Base-by-base conservation (phyloP, 2,113 vertebrate species). In the Echinops telfairi region DNA sequence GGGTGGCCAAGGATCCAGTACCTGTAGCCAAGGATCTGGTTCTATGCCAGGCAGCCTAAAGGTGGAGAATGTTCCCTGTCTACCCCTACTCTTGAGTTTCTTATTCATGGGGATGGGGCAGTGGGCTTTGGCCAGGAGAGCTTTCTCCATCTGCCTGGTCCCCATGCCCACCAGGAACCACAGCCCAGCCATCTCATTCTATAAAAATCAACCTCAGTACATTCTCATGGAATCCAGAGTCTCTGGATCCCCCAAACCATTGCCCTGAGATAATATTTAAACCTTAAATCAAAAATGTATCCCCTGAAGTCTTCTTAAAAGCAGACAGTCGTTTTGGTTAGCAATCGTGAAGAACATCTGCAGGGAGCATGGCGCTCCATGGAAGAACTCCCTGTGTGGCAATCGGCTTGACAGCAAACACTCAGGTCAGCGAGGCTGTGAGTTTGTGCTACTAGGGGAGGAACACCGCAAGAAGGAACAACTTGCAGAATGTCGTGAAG, bases 21-120 rank as follows among this genome's bases (percentile, higher is more conserved):
- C 23, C 60, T 0, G 4, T 1, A 27, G 40, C 73, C 78, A 23
- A 22, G 3, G 15, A 5, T 29, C 5, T 89, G 57, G 40, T 43
- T n/a, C 20, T 12, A 10, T 2, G 2, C 17, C 14, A 5, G 29
- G 40, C 76, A 2, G 6, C 31, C 57, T 9, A 31, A n/a, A 4
- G 60, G 23, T 0, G 1, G 17, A 31, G 6, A 38, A n/a, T 10
- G 6, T 60, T 14, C 31, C 70, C 82, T 6, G 3, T 19, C 79
- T 22, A 5, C 25, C 58, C 19, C 31, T 22, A 22, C 33, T 33
- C 36, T n/a, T 23, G 22, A 29, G 1, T 4, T 73, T 81, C 14
- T 2, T 57, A 36, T 78, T 40, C 1, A 0, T 0, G 1, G 53
- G 20, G 1, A 0, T 6, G 1, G 0, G 5, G 33, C 11, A 0